phyloP scores from a whole-genome alignment of 2,888 invertebrate species.

The Cheilosia vulpina region DNA sequence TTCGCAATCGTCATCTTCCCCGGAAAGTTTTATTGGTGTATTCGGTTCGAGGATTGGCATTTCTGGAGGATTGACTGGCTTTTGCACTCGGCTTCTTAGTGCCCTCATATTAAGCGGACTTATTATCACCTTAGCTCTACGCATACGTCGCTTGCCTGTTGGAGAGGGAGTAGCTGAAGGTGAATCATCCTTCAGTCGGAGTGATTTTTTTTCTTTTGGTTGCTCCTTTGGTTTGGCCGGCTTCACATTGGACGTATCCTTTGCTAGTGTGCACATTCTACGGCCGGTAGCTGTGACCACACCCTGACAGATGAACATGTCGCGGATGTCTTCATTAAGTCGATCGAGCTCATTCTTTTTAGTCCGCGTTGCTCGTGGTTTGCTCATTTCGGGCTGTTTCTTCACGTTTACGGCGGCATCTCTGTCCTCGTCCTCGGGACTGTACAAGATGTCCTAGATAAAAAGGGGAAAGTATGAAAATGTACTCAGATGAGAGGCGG shows the following conservation, averaged over 20 bases:
- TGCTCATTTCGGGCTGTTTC: slow-evolving; percentile 74
- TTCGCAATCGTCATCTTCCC: slow-evolving; percentile 43
- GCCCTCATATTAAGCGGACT: slow-evolving; percentile 67
- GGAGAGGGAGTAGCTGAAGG: slow-evolving; percentile 19
- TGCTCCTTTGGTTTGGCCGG: slow-evolving; percentile 23
- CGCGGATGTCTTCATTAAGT: slow-evolving; percentile 87
- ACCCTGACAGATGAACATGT: slow-evolving; percentile 86
- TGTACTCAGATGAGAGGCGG: background rate
- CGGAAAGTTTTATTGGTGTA: slow-evolving; percentile 76
- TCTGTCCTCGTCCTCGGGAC: slow-evolving; percentile 23
- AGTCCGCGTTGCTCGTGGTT: slow-evolving; percentile 77
- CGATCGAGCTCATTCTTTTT: slow-evolving; percentile 85
- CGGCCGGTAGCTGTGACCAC: slow-evolving; percentile 86
- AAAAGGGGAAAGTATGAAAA: background rate
- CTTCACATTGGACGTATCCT: slow-evolving; percentile 72
- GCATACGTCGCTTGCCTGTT: slow-evolving; percentile 36
- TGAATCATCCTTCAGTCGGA: background rate
- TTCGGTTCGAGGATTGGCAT: slow-evolving; percentile 78
- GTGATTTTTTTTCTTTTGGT: slow-evolving; percentile 29
- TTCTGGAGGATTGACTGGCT: slow-evolving; percentile 19
- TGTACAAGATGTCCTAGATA: slow-evolving; percentile 59
- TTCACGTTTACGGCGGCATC: slow-evolving; percentile 65
- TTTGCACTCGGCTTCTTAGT: slow-evolving; percentile 40
- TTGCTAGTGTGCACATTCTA: slow-evolving; percentile 84
- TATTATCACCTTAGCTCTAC: slow-evolving; percentile 68